Percentiles rank a stretch among this genome's conserved stretches.
phyloP scores from a whole-genome alignment of 1,140 invertebrate genomes.

The Dreissena rostriformis region DNA sequence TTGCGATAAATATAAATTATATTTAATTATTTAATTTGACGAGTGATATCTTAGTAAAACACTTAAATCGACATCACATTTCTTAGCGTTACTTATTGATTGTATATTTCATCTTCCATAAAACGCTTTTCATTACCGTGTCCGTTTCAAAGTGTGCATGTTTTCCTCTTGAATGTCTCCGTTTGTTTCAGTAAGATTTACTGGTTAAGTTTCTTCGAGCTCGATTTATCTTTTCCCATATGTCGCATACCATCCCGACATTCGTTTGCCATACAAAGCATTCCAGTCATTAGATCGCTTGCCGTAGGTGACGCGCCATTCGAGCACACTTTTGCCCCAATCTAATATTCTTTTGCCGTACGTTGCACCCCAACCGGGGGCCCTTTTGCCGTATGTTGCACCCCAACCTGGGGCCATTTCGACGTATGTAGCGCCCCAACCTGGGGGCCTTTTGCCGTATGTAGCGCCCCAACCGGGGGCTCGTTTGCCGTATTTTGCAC shows the following conservation, averaged over 20 bases:
- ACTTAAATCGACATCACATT: too few relatives aligned
- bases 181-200: background rate
- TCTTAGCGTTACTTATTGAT: too few relatives aligned
- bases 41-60: too few relatives aligned
- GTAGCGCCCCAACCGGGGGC: constrained; percentile 19
- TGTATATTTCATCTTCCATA: constrained; percentile 32
- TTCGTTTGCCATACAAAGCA: constrained; percentile 10
- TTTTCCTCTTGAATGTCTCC: background rate
- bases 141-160: background rate
- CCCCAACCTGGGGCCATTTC: constrained; percentile 17
- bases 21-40: too few relatives aligned
- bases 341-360: constrained; percentile 18
- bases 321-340: constrained; percentile 13
- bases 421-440: constrained; percentile 22
- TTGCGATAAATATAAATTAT: too few relatives aligned
- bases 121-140: constrained; percentile 26
- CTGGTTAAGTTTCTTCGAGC: too few relatives aligned
- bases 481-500: constrained; percentile 16
- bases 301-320: constrained; percentile 19
- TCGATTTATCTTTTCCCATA: constrained; percentile 6
- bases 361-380: background rate
- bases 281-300: background rate
- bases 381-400: constrained; percentile 29
- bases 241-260: background rate
- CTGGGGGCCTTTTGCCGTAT: constrained; percentile 22